Evolutionary conservation across 2,888 invertebrate genomes (phyloP), one percentile per base, ranked within the genome.

Genomic region (Phyllotreta cruciferae): DNA sequence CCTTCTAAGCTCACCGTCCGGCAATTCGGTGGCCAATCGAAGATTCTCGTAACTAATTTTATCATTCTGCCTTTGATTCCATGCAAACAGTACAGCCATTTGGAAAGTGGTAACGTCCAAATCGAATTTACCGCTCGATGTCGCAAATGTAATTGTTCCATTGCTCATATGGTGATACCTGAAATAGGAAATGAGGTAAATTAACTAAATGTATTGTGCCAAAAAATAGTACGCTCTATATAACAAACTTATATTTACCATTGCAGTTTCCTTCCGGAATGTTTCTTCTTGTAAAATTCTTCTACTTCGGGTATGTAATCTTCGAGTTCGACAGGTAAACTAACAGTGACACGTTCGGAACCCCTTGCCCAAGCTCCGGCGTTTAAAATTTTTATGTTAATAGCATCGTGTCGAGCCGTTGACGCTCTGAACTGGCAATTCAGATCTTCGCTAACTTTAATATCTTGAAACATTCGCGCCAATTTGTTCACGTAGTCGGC

Each of bases 241-340:
- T 10, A 10, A 38, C 8, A 34, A 36, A 38, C 14, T 6, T 14
- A 5, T 10, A 56, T 42, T 67, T 71, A 92, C 99, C 99, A 99
- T 82, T 97, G 96, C 63, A 99, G 84, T 81, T 98, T 98, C 61
- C 99, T 86, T 6, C 99, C 99, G 74, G 93, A 96, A 84, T 99
- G 98, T 81, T 98, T 97, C 77, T 92, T 94, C 80, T 94, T 92
- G 81, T 99, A 99, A 83, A 98, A 98, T 70, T 98, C 97, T 83
- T 99, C 99, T 24, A 99, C 94, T 83, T 99, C 98, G 1, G 98
- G 98, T 76, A 99, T 97, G 80, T 97, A 97, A 81, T 99, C 99
- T 82, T 99, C 99, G 72, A 99, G 83, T 82, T 99, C 98, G 75
- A 96, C 87, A 11, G 99, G 99, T 75, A 99, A 87, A 80, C 97